Evolutionary conservation across 2,113 vertebrate genomes (phyloP).

Genomic region (Cacatua alba): DNA sequence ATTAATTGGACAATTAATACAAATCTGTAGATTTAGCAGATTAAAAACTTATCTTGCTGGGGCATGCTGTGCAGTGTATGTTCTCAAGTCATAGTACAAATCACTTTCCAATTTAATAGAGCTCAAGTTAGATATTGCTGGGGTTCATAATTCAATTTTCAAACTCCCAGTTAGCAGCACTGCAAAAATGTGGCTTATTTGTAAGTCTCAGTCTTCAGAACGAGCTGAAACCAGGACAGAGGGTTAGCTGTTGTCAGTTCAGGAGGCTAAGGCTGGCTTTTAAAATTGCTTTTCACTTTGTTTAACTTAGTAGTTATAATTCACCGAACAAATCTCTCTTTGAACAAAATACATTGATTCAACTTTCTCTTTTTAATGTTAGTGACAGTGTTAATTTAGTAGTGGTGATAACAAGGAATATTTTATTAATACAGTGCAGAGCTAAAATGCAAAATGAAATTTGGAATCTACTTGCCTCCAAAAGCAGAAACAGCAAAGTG

Average conservation of each 20-base stretch:
- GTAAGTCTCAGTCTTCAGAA: neutral
- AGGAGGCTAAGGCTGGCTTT: neutral
- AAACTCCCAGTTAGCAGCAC: neutral
- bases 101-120: neutral
- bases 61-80: too few species aligned
- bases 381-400: neutral
- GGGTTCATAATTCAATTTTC: neutral
- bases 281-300: neutral
- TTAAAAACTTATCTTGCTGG: neutral
- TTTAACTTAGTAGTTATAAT: neutral
- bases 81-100: neutral
- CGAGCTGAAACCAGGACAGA: neutral
- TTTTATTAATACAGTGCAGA: conserved; percentile 80
- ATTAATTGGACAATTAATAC: neutral
- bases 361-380: neutral
- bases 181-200: neutral
- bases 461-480: conserved; percentile 91
- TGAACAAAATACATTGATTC: neutral
- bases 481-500: conserved; percentile 89
- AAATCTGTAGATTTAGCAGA: neutral
- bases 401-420: neutral
- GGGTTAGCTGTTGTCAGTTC: neutral
- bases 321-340: neutral
- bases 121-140: neutral
- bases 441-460: conserved; percentile 96